phyloP scores from a whole-genome alignment of 2,888 invertebrate genomes.

The Cristatella mucedo region DNA sequence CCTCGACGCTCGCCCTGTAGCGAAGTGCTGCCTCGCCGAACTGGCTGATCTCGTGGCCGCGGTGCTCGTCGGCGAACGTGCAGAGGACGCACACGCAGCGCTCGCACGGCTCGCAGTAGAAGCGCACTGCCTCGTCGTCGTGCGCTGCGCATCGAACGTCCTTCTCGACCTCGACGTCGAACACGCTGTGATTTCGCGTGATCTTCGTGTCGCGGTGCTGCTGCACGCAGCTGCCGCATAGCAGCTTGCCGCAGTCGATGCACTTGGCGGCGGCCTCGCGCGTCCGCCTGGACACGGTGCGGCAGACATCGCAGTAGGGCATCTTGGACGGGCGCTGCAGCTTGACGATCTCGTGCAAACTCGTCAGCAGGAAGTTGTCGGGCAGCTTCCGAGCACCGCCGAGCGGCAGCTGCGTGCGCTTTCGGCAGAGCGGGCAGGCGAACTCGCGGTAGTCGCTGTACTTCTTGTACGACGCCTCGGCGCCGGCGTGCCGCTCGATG shows the following conservation, averaged over 20 bases:
- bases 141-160: slow-evolving; percentile 34
- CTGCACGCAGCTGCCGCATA: slow-evolving; percentile 32
- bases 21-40: slow-evolving; percentile 31
- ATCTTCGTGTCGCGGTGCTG: slow-evolving; percentile 30
- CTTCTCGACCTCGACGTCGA: slow-evolving; percentile 35
- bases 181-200: slow-evolving; percentile 30
- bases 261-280: slow-evolving; percentile 31
- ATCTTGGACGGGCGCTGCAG: slow-evolving; percentile 17
- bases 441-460: slow-evolving; percentile 33
- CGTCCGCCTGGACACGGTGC: slow-evolving; percentile 23
- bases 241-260: slow-evolving; percentile 32
- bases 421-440: slow-evolving; percentile 33
- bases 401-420: slow-evolving; percentile 31
- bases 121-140: slow-evolving; percentile 30
- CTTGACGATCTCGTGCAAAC: slow-evolving; percentile 28
- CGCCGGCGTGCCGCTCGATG: slow-evolving; percentile 36
- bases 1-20: slow-evolving; percentile 21
- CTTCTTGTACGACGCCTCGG: slow-evolving; percentile 35
- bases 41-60: slow-evolving; percentile 33
- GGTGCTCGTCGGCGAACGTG: slow-evolving; percentile 33
- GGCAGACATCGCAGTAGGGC: slow-evolving; percentile 38
- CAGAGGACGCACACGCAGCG: slow-evolving; percentile 36
- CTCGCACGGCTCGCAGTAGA: slow-evolving; percentile 36
- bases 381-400: slow-evolving; percentile 32
- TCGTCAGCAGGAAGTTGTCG: slow-evolving; percentile 34